Evolutionary conservation across 2,888 invertebrate species (phyloP), one percentile per base, ranked within the genome.

Genomic region (Dryocosmus kuriphilus): DNA sequence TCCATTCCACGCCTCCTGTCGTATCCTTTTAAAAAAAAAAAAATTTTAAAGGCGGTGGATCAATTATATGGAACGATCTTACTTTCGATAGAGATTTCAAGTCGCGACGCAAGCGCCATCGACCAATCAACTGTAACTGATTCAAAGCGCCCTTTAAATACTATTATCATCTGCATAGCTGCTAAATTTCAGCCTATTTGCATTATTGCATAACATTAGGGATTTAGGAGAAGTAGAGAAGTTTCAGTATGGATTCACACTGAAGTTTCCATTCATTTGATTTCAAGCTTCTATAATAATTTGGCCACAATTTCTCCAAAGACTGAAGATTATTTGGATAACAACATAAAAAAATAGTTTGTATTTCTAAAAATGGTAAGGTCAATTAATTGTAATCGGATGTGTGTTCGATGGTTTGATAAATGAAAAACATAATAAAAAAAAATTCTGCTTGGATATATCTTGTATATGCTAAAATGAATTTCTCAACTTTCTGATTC

Each of bases 41-140:
- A 51, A 60, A n/a, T n/a, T n/a, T n/a, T n/a, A n/a, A n/a, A 63
- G n/a, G 35, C 32, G 32, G 32, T 63, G n/a, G 63, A 63, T 63
- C 63, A 63, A 63, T 63, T 63, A 63, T 63, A 63, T 35, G 63
- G 63, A 63, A 63, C 63, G 63, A 63, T 63, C n/a, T 63, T 63
- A 35, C n/a, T n/a, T 35, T 63, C 11, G 63, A 63, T 63, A 63
- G 63, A 63, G 63, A 63, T 63, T n/a, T 63, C 35, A 63, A 63
- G 63, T 63, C 63, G 35, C 63, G 63, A 63, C 35, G 32, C 32
- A 63, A 63, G 63, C 63, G 63, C 63, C 63, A 63, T 63, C 32
- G 14, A 35, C 63, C 63, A 63, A 63, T 63, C 63, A 63, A 32
- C 35, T 63, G n/a, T 63, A 63, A 32, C 63, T 63, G 63, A 63